A percentile compares a stretch with the other conserved stretches of the same genome.
Evolutionary conservation across 2,888 invertebrate species (phyloP).

Genomic region (Caenorhabditis plicata): DNA sequence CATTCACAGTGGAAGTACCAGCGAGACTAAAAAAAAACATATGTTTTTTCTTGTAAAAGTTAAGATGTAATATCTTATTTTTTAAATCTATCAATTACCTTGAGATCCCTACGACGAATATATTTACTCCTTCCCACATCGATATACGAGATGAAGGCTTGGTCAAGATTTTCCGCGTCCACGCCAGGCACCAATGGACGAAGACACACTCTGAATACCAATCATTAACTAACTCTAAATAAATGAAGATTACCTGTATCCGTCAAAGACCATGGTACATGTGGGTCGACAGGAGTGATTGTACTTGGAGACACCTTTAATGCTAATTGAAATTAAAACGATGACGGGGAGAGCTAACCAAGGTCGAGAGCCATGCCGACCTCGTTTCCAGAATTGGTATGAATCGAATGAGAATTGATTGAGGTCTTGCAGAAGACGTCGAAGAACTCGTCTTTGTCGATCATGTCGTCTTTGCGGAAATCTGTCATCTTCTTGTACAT

Average conservation of each 20-base stretch:
- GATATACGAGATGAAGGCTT: conserved; percentile 61
- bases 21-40: conserved; percentile 12
- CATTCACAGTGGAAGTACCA: conserved; percentile 63
- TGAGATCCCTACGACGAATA: conserved; percentile 39
- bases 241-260: conserved; percentile 19
- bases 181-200: conserved; percentile 55
- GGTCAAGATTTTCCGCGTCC: conserved; percentile 27
- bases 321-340: no score
- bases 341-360: no score
- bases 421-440: conserved; percentile 59
- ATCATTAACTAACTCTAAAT: background rate
- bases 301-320: conserved; percentile 57
- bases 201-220: conserved; percentile 49
- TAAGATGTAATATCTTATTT: background rate
- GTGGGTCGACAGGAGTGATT: conserved; percentile 63
- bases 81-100: conserved; percentile 17
- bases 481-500: conserved; percentile 49
- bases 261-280: conserved; percentile 63
- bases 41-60: background rate
- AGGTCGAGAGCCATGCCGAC: conserved; percentile 63
- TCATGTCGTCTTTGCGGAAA: conserved; percentile 52
- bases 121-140: conserved; percentile 62
- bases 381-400: conserved; percentile 60
- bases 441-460: conserved; percentile 48
- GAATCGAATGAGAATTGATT: conserved; percentile 64